Evolutionary conservation across 2,888 invertebrate genomes (phyloP).

Genomic region (Apamea sordens): DNA sequence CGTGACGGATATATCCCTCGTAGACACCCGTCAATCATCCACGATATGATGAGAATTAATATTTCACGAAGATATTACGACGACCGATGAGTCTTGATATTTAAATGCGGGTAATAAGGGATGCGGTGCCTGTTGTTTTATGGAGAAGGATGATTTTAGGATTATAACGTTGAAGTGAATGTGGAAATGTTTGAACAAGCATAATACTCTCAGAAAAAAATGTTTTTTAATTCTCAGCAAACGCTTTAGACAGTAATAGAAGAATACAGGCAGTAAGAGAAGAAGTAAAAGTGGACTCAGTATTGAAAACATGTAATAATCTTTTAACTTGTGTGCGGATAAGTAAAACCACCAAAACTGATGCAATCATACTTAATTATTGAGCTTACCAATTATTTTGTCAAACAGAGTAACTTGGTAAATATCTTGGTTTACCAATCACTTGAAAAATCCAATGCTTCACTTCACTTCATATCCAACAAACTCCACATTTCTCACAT

Average conservation of each 20-base stretch:
- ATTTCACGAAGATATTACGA: constrained; percentile 79
- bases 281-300: too few species aligned
- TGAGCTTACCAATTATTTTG: background rate
- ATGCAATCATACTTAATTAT: background rate
- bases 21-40: constrained; percentile 85
- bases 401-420: background rate
- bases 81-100: constrained; percentile 75
- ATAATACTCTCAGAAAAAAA: background rate
- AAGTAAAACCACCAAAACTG: background rate
- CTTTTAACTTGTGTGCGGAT: background rate
- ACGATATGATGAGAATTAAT: constrained; percentile 88
- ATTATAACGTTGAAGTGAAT: background rate
- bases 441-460: background rate
- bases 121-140: constrained; percentile 21
- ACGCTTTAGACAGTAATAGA: too few species aligned
- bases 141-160: background rate
- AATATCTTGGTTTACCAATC: background rate
- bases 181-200: background rate
- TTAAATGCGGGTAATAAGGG: constrained; percentile 58
- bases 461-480: constrained; percentile 9
- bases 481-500: constrained; percentile 23
- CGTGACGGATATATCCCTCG: constrained; percentile 89
- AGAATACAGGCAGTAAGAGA: too few species aligned
- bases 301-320: background rate
- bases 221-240: background rate